Conservation (phyloP, 2,113 vertebrate species). For the Okapia johnstoni region DNA sequence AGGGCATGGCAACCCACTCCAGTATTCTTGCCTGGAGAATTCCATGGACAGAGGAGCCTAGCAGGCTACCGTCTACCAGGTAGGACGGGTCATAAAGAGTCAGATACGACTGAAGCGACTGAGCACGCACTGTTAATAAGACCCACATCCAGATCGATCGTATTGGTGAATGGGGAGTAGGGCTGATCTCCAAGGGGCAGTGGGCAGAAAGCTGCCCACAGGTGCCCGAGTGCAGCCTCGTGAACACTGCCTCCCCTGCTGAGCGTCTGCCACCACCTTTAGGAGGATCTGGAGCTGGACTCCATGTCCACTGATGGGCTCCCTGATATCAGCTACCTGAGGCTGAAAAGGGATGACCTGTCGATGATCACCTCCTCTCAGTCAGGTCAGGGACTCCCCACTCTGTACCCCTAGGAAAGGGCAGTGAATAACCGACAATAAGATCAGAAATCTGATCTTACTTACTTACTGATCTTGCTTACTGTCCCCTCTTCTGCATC, state of each 20-base stretch:
- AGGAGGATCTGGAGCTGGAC: not conserved
- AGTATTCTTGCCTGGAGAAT: no score
- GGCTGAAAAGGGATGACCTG: not conserved
- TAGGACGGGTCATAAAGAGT: no score
- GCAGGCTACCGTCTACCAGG: no score
- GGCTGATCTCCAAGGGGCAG: not conserved
- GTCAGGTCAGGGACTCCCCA: not conserved
- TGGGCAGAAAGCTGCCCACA: not conserved
- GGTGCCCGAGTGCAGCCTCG: not conserved
- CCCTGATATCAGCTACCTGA: not conserved
- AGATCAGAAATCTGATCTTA: not conserved
- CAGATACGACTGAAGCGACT: no score
- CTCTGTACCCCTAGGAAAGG: not conserved
- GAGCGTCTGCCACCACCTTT: not conserved
- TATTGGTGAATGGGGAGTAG: not conserved
- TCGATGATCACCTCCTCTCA: rapidly evolving
- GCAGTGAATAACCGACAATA: not conserved
- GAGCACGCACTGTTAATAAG: no score
- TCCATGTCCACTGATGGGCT: not conserved
- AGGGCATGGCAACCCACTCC: no score
- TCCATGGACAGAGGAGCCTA: no score
- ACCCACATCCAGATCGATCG: not conserved
- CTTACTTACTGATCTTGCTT: no score
- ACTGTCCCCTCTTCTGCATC: not conserved
- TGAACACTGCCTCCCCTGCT: not conserved